Percentiles rank a stretch among this genome's conserved stretches.
phyloP scores from a whole-genome alignment of 2,797 vertebrate species.

The Adelosebastes latens region DNA sequence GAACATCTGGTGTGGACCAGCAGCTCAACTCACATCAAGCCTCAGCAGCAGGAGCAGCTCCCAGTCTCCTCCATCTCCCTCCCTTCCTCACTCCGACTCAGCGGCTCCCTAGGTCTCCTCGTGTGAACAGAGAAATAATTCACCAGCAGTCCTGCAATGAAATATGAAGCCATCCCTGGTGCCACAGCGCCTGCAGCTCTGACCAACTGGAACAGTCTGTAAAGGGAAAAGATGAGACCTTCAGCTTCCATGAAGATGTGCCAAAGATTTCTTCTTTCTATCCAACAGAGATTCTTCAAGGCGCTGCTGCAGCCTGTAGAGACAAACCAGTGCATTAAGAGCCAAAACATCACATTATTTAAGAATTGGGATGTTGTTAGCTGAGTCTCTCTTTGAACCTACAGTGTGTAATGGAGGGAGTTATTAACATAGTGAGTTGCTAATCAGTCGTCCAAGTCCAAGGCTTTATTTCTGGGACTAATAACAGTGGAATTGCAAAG shows the following conservation, averaged over 20 bases:
- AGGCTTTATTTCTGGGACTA: not conserved
- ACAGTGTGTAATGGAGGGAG: not conserved
- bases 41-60: slow-evolving; percentile 28
- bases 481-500: slow-evolving; percentile 26
- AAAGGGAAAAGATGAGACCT: slow-evolving; percentile 51
- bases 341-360: not conserved
- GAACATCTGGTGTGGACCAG: slow-evolving; percentile 56
- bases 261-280: slow-evolving; percentile 34
- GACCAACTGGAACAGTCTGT: slow-evolving; percentile 60
- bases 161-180: slow-evolving; percentile 61
- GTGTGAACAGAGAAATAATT: slow-evolving; percentile 51
- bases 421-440: not conserved
- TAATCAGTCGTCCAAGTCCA: slow-evolving; percentile 7
- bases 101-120: not conserved
- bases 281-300: slow-evolving; percentile 27
- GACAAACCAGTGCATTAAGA: not conserved
- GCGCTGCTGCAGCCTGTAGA: not conserved
- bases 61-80: slow-evolving; percentile 5
- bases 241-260: slow-evolving; percentile 50
- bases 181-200: slow-evolving; percentile 44
- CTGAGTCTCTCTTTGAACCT: slow-evolving; percentile 6
- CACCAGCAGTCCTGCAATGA: slow-evolving; percentile 39
- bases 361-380: not conserved
- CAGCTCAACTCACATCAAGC: slow-evolving; percentile 3
- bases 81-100: not conserved